Evolutionary conservation across 2,797 vertebrate genomes (phyloP).

Genomic region (Eospalax fontanierii): DNA sequence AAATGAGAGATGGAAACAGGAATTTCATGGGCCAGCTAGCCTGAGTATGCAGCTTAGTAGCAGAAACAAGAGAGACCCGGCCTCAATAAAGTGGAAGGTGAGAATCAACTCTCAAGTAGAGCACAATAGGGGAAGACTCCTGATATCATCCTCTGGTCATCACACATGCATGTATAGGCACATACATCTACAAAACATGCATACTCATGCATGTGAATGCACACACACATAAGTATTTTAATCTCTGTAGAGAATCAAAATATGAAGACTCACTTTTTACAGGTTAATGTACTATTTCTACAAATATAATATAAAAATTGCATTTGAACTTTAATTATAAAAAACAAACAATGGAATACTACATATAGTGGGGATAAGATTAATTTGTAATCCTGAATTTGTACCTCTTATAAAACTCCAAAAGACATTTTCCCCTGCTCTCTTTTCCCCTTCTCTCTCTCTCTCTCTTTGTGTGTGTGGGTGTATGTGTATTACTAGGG

Average conservation of each 20-base stretch:
- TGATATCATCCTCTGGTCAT: background rate
- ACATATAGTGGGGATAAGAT: background rate
- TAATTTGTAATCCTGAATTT: background rate
- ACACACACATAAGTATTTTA: background rate
- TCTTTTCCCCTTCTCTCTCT: no score
- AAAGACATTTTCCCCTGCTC: background rate
- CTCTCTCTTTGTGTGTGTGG: background rate
- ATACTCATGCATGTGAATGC: background rate
- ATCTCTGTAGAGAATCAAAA: slow-evolving; percentile 61
- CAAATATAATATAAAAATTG: slow-evolving; percentile 47
- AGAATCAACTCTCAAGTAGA: background rate
- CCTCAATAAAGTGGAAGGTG: background rate
- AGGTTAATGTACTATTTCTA: background rate
- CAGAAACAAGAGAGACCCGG: background rate
- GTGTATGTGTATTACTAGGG: background rate
- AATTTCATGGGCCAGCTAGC: background rate
- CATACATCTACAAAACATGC: background rate
- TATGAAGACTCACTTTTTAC: slow-evolving; percentile 34
- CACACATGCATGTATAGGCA: background rate
- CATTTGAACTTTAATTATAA: slow-evolving; percentile 14
- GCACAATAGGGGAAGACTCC: background rate
- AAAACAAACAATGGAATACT: background rate
- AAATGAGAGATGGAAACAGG: background rate
- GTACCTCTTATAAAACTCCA: background rate
- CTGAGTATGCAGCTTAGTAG: background rate